Base-by-base conservation (phyloP, 2,113 vertebrate genomes). In the Ophthalmolycus amberensis region DNA sequence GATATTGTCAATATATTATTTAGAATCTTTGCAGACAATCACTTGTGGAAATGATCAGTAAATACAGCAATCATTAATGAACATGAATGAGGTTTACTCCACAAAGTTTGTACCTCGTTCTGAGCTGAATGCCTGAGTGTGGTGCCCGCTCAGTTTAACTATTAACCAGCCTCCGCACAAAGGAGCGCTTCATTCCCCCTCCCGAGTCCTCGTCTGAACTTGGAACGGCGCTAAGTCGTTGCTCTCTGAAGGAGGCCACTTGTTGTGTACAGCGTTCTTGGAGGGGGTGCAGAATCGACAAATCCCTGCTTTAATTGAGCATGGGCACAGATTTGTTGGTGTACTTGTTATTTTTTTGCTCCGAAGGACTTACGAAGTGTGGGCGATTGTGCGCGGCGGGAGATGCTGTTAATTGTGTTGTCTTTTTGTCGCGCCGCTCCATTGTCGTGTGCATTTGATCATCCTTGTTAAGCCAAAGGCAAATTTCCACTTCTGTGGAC, bases 401-500 rank as follows among this genome's bases (percentile, higher is more conserved):
- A 27, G 44, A 59, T 32, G 67, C 58, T 42, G 27, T 68, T 87
- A 72, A 84, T 83, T 84, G 48, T 58, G 25, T 40, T 58, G 60
- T 46, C 29, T 68, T 59, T 71, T 77, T 64, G 40, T 48, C 32
- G 56, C 38, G 20, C 37, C n/a, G 38, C 72, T 48, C 40, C 77
- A 38, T n/a, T 74, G 50, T 52, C 67, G 67, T 44, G 52, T 80
- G 40, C 54, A 42, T 85, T 73, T 80, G 77, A 91, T 87, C 75
- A 22, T 84, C 70, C 44, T 16, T 40, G 76, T 79, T 58, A 70
- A 84, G 76, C 81, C 73, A 71, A 88, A 75, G 40, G 78, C 75
- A 86, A 48, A 84, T 86, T 76, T 83, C 64, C 71, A 71, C 48
- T 88, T 83, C 73, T 79, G 76, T 89, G 76, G 77, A 83, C 79